Percentiles rank a stretch among this genome's conserved stretches.
Evolutionary conservation across 2,113 vertebrate species (phyloP).

Genomic region (Catagonus wagneri): DNA sequence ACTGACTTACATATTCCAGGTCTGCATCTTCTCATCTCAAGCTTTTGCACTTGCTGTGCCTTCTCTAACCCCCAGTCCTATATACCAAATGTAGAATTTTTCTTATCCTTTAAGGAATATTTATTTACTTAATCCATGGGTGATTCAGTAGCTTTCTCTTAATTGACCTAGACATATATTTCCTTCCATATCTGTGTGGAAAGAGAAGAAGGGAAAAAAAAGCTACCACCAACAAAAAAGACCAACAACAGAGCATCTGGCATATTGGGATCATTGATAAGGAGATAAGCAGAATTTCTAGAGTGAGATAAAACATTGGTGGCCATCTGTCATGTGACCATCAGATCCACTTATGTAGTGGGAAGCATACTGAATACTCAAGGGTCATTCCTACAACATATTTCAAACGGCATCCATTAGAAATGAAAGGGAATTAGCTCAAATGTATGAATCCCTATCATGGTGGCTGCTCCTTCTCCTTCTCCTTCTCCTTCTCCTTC

Average conservation of each 20-base stretch:
- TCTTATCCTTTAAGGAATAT: constrained; percentile 17
- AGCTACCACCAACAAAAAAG: not conserved
- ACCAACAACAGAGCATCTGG: not conserved
- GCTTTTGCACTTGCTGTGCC: not conserved
- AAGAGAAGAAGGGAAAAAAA: not conserved
- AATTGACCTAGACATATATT: not conserved
- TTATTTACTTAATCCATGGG: not conserved
- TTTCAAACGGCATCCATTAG: not conserved
- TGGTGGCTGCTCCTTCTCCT: no score
- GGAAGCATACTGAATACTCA: not conserved
- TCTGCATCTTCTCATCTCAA: not conserved
- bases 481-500: no score
- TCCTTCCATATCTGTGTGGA: not conserved
- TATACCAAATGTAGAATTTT: not conserved
- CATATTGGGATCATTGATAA: not conserved
- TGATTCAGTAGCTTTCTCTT: not conserved
- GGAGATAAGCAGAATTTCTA: not conserved
- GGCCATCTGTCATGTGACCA: not conserved
- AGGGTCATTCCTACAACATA: not conserved
- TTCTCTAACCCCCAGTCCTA: not conserved
- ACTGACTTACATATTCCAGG: not conserved
- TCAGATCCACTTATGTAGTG: not conserved
- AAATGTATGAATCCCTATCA: not conserved
- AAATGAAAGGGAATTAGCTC: not conserved
- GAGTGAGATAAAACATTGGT: not conserved